Evolutionary conservation across 2,113 vertebrate species (phyloP).

Genomic region (Anoura caudifer): DNA sequence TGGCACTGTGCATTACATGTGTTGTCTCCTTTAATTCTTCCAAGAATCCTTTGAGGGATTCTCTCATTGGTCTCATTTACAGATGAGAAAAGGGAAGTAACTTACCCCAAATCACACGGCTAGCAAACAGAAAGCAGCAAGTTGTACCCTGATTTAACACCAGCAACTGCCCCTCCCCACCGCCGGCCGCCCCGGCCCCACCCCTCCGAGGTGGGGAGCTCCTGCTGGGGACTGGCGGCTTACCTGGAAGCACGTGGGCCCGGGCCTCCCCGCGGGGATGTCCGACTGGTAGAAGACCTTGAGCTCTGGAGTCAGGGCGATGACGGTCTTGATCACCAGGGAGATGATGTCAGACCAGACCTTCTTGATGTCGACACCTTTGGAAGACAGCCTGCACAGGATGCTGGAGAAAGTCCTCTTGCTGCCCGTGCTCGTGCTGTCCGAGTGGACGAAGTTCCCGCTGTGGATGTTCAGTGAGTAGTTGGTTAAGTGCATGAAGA

Average conservation of each 20-base stretch:
- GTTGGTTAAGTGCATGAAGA: constrained; percentile 99
- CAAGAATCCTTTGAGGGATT: background rate
- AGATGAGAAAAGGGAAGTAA: background rate
- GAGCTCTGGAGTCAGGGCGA: constrained; percentile 95
- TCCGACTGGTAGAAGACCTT: constrained; percentile 95
- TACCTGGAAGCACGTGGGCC: constrained; percentile 98
- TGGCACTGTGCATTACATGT: background rate
- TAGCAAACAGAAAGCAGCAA: background rate
- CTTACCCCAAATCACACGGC: background rate
- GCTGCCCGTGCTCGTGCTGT: constrained; percentile 92
- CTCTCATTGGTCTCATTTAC: background rate
- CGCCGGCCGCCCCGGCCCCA: background rate
- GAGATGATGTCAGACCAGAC: constrained; percentile 98
- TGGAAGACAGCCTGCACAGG: constrained; percentile 89
- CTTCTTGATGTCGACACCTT: constrained; percentile 93
- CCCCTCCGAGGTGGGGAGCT: background rate
- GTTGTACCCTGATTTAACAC: background rate
- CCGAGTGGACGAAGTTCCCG: constrained; percentile 94
- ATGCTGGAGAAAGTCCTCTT: constrained; percentile 97
- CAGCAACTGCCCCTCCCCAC: background rate
- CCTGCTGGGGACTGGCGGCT: background rate
- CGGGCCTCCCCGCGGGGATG: constrained; percentile 93
- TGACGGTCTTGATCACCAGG: constrained; percentile 95
- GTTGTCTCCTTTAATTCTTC: background rate
- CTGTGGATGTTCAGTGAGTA: constrained; percentile 98